Evolutionary conservation across 2,113 vertebrate genomes (phyloP), one percentile per base, ranked within the genome.

Genomic region (Benthochromis sp.): DNA sequence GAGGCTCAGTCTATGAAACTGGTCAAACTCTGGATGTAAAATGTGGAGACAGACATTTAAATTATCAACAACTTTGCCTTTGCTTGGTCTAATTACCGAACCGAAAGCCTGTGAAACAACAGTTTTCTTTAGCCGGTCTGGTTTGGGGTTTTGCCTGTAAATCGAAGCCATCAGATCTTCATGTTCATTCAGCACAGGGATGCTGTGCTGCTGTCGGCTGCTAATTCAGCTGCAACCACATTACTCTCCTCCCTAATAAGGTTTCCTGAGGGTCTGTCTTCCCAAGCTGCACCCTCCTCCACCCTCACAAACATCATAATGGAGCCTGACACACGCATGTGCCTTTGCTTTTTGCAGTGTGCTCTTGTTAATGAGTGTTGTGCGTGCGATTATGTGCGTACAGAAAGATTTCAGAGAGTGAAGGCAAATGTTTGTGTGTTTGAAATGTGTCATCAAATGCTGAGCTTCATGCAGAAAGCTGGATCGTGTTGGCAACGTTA

Each of bases 201-300:
- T 81, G 83, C 87, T 88, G 90, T 13, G 81, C 86, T 90, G 86
- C 87, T 78, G 85, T 71, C 34, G 6, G 61, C 87, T 63, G 88
- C 86, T 94, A 94, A 94, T 94, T 92, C 93, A 91, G 86, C 91
- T 54, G 86, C 90, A 93, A 94, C 93, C 81, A 71, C 93, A 93
- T 95, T 94, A 93, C 86, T 76, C 52, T 88, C 38, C 54, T 59
- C 9, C 85, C 79, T 93, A 93, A 94, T 83, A 82, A 91, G 90
- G 92, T 94, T 94, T 90, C 86, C 76, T 40, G 80, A 54, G 81
- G 8, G 34, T 90, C 89, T 92, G 91, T 80, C 83, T 87, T 80
- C 61, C 87, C 71, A 19, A 79, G 69, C 84, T 55, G 59, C 59
- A 53, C 87, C 88, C 76, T 71, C 81, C 66, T 52, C 81, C 84